These are phyloP conservation scores for Takifugu rubripes DNA, from an alignment of 2,797 vertebrate species.

Conservation along the genomic window DNA sequence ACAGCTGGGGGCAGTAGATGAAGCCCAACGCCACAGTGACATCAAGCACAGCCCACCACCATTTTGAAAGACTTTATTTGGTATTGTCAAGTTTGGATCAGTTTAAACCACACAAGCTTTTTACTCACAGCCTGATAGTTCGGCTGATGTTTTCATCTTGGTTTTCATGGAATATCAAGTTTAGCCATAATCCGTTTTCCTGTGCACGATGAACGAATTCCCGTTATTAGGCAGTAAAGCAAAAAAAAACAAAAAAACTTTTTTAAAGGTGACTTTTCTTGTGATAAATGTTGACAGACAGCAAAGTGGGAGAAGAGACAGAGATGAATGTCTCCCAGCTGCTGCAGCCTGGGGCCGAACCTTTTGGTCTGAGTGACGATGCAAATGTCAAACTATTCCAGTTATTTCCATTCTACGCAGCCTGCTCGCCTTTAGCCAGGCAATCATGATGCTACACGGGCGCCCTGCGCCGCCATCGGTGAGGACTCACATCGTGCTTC, in stretches of 20 bases:
- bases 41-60: conserved; percentile 53
- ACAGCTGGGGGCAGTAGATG: conserved; percentile 73
- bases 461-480: conserved; percentile 3
- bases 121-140: conserved; percentile 59
- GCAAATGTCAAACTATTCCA: conserved; percentile 27
- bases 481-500: conserved; percentile 35
- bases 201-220: conserved; percentile 1
- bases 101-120: conserved; percentile 73
- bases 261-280: conserved; percentile 49
- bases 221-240: no score
- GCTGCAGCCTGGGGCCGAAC: conserved; percentile 48
- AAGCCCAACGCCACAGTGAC: conserved; percentile 40
- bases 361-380: conserved; percentile 34
- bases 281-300: conserved; percentile 52
- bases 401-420: conserved; percentile 35
- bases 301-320: conserved; percentile 57
- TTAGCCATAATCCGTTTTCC: conserved; percentile 54
- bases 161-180: conserved; percentile 70
- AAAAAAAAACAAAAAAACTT: conserved; percentile 18
- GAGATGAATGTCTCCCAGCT: conserved; percentile 64
- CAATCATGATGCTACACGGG: conserved; percentile 31
- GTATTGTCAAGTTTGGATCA: conserved; percentile 69
- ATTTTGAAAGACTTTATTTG: conserved; percentile 59
- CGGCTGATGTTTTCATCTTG: conserved; percentile 67
- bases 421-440: neutral